Evolutionary conservation across 2,888 invertebrate species (phyloP), one percentile per base, ranked within the genome.

Genomic region (Phrixothrix hirtus): DNA sequence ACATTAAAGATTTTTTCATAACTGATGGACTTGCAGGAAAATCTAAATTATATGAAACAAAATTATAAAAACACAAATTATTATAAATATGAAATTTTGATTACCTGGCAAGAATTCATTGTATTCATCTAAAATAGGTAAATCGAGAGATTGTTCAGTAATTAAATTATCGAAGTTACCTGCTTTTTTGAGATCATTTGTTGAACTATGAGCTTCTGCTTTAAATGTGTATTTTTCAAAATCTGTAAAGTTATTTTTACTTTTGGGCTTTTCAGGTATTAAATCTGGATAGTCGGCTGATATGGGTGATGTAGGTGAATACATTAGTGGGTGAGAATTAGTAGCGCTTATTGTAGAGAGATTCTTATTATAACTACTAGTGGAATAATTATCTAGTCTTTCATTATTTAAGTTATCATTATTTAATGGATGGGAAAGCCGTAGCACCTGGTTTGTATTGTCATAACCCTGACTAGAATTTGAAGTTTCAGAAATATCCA

Each of bases 11-110:
- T 30, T 78, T 71, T 9, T 80, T 79, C 21, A 81, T 71, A 37
- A 79, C 79, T 0, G 82, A 79, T 0, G 84, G 82, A 14, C 83
- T 82, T 27, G 80, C 81, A 13, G 83, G 81, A 78, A 84, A 73
- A 60, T 74, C 75, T 73, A 54, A 5, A 21, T 21, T n/a, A 31
- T 11, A 1, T 2, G 3, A 10, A 32, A 17, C 7, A 13, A n/a
- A n/a, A n/a, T n/a, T 21, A 21, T 21, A 21, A 21, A 21, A 21
- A 21, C 7, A 5, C 7, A 21, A 21, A 5, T 21, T 21, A 21
- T 21, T 7, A 29, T 29, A 29, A 1, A 29, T 4, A 29, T 11
- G 10, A 11, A 2, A 25, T 14, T 9, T 35, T 17, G 30, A 45
- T 39, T 57, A 71, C 70, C 71, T 58, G 71, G 69, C 57, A 72